These are phyloP conservation scores for Acanthisitta chloris DNA, from an alignment of 2,113 vertebrate species.

Conservation along the genomic window DNA sequence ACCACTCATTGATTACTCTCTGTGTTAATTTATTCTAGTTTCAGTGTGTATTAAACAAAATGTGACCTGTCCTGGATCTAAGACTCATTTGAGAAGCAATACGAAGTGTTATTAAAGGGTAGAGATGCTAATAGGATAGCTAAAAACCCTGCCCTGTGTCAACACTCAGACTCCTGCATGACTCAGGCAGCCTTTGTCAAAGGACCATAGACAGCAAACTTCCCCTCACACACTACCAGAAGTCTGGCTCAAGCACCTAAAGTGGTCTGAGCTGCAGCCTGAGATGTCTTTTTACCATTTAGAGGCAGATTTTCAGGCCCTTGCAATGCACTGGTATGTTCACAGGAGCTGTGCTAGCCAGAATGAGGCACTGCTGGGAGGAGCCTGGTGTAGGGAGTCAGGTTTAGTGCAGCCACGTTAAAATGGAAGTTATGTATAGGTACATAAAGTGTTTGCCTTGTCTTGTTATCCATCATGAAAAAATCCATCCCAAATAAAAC, in stretches of 20 bases:
- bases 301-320: neutral
- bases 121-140: neutral
- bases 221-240: neutral
- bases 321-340: fast-evolving
- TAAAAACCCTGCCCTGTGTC: neutral
- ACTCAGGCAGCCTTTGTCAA: neutral
- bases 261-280: neutral
- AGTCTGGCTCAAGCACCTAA: neutral
- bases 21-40: neutral
- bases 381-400: fast-evolving
- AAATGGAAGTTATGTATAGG: neutral
- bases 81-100: neutral
- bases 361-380: fast-evolving
- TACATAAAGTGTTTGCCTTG: neutral
- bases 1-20: too few relatives aligned
- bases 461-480: neutral
- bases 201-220: neutral
- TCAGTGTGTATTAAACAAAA: neutral
- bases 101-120: neutral
- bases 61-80: neutral
- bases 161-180: neutral
- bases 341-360: neutral
- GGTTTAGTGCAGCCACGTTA: neutral
- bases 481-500: neutral
- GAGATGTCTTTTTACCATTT: neutral